These are phyloP conservation scores for Lepus townsendii DNA, from an alignment of 2,797 vertebrate genomes.

Conservation along the genomic window DNA sequence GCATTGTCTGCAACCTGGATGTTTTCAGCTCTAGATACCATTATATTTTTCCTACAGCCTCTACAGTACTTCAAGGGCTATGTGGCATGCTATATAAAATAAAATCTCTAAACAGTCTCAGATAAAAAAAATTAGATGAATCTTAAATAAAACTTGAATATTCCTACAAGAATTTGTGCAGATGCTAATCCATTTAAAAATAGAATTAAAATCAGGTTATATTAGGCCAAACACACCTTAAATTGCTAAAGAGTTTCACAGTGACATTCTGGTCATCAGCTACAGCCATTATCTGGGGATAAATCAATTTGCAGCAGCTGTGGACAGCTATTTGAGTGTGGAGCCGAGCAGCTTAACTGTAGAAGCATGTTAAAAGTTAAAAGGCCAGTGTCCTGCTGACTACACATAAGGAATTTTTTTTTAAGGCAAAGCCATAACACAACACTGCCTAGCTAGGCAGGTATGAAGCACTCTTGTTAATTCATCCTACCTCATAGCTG, in stretches of 20 bases:
- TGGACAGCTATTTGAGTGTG: conserved; percentile 76
- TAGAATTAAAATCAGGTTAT: conserved; percentile 62
- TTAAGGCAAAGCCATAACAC: conserved; percentile 67
- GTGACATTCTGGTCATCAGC: conserved; percentile 83
- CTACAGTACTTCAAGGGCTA: background rate
- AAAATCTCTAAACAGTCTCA: conserved; percentile 26
- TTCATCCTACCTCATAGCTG: conserved; percentile 61
- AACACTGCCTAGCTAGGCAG: conserved; percentile 7
- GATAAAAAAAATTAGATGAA: conserved; percentile 45
- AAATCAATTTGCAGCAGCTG: conserved; percentile 82
- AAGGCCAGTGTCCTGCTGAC: conserved; percentile 73
- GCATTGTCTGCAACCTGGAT: background rate
- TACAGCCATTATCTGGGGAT: conserved; percentile 71
- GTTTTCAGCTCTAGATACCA: background rate
- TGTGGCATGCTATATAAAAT: background rate
- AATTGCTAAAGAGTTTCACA: conserved; percentile 76
- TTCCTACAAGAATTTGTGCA: conserved; percentile 59
- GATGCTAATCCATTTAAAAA: conserved; percentile 71
- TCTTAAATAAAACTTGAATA: conserved; percentile 63
- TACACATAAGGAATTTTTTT: conserved; percentile 68
- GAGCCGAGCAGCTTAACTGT: conserved; percentile 75
- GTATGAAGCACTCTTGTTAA: conserved; percentile 53
- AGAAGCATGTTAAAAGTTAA: conserved; percentile 73
- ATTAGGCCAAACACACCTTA: conserved; percentile 69
- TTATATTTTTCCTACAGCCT: background rate